Base-by-base conservation (phyloP, 2,113 vertebrate genomes). In the Pterocles burchelli region DNA sequence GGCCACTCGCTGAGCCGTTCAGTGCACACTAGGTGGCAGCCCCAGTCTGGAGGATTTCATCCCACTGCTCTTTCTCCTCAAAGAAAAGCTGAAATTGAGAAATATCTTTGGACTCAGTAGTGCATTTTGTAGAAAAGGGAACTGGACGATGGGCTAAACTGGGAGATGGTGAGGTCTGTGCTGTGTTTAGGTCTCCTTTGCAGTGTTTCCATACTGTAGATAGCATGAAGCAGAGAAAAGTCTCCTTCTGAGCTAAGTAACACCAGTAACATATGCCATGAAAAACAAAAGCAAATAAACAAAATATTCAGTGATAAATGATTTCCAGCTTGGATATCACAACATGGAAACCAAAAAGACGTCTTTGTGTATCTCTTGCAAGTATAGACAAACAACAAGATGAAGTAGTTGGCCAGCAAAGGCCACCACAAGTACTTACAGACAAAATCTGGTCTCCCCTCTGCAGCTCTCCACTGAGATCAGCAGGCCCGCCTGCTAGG, bases 401-500 rank as follows among this genome's bases (percentile, higher is more conserved):
- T 25, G 29, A 51, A 52, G 43, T 0, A 46, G n/a, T 7, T 68
- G 55, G 18, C 15, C 19, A 58, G 74, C 26, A 68, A 76, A 49
- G 34, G 38, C 65, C 49, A 49, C 14, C 2, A 45, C 38, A 36
- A 88, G 38, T 62, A 99, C 99, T 99, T 93, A 99, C 99, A 55
- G 99, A 99, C 51, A 99, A 93, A 96, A 99, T 99, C 91, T 99
- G 99, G 95, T 99, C 99, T 77, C 99, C 99, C 96, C 99, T 97
- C 96, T 99, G 98, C 84, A 99, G 98, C 48, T 99, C 99, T 73
- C 99, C 99, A 9, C 99, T 99, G 95, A 99, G 98, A 97, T 99
- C 99, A 2, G 99, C 99, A 2, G 99, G 99, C 59, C 99, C 99
- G 38, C 99, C 99, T 3, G 99, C 99, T 62, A 99, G 98, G 97